Conservation (phyloP, 2,797 vertebrate species). For the Epinephelus malabaricus region DNA sequence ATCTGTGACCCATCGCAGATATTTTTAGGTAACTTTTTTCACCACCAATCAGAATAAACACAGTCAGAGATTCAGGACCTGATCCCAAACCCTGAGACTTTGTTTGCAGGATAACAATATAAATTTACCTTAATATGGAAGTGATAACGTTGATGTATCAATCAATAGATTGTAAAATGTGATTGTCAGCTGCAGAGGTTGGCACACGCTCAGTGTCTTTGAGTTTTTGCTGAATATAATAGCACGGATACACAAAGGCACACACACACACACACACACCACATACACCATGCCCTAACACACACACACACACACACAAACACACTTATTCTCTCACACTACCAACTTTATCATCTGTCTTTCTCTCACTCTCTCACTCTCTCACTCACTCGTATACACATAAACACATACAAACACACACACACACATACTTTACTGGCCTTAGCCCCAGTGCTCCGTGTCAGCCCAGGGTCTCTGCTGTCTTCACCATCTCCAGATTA, state of each 20-base stretch:
- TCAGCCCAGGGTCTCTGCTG: slow-evolving; percentile 75
- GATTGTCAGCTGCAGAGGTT: slow-evolving; percentile 24
- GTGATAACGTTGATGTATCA: not conserved
- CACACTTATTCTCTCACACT: slow-evolving; percentile 34
- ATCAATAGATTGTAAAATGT: slow-evolving; percentile 11
- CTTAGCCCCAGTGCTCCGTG: slow-evolving; percentile 72
- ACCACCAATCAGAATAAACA: not conserved
- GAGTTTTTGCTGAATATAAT: slow-evolving; percentile 27
- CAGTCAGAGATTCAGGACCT: not conserved
- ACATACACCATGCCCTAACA: not conserved
- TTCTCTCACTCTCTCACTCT: slow-evolving; percentile 28
- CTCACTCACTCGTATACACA: slow-evolving; percentile 41
- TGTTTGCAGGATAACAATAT: not conserved
- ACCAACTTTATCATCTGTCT: slow-evolving; percentile 52
- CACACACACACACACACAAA: slow-evolving; percentile 18
- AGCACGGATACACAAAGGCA: slow-evolving; percentile 23
- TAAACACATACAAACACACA: slow-evolving; percentile 41
- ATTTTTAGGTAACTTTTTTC: not conserved
- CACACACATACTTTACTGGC: slow-evolving; percentile 54
- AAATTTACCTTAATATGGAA: not conserved
- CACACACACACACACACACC: slow-evolving; percentile 19
- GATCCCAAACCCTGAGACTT: not conserved
- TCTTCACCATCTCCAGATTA: slow-evolving; percentile 86
- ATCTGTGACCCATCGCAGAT: not conserved
- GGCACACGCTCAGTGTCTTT: slow-evolving; percentile 20